Percentiles rank a stretch among this genome's conserved stretches.
Conservation (phyloP, 92 coral and sea anemone genomes). For the Blastomussa wellsi region DNA sequence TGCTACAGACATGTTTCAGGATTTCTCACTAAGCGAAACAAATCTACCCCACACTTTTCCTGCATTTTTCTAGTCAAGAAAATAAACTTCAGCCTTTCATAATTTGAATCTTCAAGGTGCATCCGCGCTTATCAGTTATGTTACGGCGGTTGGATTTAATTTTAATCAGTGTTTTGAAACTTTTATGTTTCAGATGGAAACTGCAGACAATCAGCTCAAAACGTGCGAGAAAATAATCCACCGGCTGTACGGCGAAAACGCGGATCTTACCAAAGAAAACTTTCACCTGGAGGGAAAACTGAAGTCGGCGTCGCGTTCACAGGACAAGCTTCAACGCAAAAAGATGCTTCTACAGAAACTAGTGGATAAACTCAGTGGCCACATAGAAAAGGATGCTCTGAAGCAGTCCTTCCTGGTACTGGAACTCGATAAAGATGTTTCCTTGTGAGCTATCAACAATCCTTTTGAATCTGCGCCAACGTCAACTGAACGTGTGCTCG, state of each 20-base stretch:
- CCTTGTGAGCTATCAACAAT: constrained; percentile 27
- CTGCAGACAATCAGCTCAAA: constrained; percentile 90
- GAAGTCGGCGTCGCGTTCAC: constrained; percentile 76
- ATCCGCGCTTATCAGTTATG: too few species aligned
- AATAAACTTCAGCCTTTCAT: too few species aligned
- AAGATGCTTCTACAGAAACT: constrained; percentile 82
- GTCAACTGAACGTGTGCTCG: too few species aligned
- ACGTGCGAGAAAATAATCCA: constrained; percentile 91
- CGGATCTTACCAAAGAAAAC: constrained; percentile 74
- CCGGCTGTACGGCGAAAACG: constrained; percentile 85
- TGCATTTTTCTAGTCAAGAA: too few species aligned
- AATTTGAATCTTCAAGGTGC: too few species aligned
- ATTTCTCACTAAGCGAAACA: neutral
- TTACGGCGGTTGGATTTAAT: neutral
- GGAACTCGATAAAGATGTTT: constrained; percentile 93
- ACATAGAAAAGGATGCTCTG: constrained; percentile 76
- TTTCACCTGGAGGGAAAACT: constrained; percentile 78
- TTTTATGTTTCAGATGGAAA: constrained; percentile 73
- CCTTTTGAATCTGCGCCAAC: neutral
- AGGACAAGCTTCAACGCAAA: constrained; percentile 85
- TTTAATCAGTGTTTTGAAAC: neutral
- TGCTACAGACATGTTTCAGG: too few species aligned
- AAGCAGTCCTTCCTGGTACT: constrained; percentile 82
- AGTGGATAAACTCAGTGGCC: constrained; percentile 85
- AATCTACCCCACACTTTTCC: too few species aligned